Percentiles rank a stretch among this genome's conserved stretches.
Evolutionary conservation across 2,113 vertebrate genomes (phyloP).

Genomic region (Pyrgilauda ruficollis): DNA sequence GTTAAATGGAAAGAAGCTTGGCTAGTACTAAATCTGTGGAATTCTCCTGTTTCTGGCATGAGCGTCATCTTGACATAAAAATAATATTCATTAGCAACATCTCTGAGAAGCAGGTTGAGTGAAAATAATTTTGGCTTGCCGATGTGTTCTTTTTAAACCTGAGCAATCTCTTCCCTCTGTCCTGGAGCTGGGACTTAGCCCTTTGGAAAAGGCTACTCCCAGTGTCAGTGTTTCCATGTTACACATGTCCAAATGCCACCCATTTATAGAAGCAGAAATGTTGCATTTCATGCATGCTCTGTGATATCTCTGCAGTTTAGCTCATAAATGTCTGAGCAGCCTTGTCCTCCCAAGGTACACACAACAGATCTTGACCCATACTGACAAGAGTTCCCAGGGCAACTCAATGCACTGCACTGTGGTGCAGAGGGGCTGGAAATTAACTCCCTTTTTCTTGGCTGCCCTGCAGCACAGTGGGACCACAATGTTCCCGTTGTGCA

Average conservation of each 20-base stretch:
- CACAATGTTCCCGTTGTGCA: fast-evolving
- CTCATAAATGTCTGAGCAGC: background rate
- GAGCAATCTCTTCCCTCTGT: background rate
- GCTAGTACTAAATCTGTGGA: background rate
- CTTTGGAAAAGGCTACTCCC: background rate
- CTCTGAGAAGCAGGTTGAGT: background rate
- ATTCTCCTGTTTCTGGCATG: background rate
- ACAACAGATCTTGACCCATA: background rate
- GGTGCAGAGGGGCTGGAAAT: background rate
- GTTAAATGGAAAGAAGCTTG: background rate
- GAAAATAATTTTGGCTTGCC: background rate
- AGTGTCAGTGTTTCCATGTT: background rate
- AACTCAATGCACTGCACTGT: fast-evolving
- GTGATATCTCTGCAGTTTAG: background rate
- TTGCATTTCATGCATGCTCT: background rate
- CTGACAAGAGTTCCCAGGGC: background rate
- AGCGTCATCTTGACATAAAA: background rate
- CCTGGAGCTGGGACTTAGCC: background rate
- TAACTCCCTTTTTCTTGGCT: background rate
- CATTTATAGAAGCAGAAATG: background rate
- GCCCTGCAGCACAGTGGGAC: background rate
- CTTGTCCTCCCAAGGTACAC: background rate
- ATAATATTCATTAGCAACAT: background rate
- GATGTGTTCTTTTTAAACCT: background rate
- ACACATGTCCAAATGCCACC: background rate